A percentile compares a stretch with the other conserved stretches of the same genome.
Conservation (phyloP, 1,140 invertebrate species). For the Drosophila bocqueti region DNA sequence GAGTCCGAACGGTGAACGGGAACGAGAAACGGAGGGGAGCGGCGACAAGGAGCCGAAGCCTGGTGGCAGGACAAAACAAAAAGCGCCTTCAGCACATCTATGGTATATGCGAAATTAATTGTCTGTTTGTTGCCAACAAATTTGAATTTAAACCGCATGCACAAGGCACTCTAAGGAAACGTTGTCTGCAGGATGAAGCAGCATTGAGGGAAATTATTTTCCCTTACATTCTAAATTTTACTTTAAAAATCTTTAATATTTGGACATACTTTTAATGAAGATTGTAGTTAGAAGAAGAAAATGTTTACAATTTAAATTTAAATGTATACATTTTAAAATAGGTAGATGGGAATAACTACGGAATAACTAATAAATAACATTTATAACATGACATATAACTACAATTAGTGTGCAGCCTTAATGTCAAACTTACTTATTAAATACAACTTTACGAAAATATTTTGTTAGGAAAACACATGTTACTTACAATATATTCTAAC, state of each 20-base stretch:
- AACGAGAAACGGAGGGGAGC: not conserved
- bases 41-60: conserved; percentile 9
- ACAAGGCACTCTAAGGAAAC: conserved; percentile 47
- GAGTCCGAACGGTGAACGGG: not conserved
- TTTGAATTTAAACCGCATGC: conserved; percentile 82
- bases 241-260: not conserved
- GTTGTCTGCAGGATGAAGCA: conserved; percentile 10
- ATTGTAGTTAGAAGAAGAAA: not conserved
- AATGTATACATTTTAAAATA: not conserved
- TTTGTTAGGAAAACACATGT: not conserved
- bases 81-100: conserved; percentile 67
- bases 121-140: conserved; percentile 82
- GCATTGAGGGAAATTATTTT: conserved; percentile 13
- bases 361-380: no score
- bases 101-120: conserved; percentile 82
- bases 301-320: no score
- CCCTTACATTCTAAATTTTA: not conserved
- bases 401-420: no score
- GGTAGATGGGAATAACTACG: not conserved
- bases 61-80: conserved; percentile 50
- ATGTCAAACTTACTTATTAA: not conserved
- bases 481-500: not conserved
- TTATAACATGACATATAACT: no score
- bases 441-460: not conserved
- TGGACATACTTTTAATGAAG: not conserved